A percentile compares a stretch with the other conserved stretches of the same genome.
Conservation (phyloP, 2,888 invertebrate species). For the Lasioglossum calceatum region DNA sequence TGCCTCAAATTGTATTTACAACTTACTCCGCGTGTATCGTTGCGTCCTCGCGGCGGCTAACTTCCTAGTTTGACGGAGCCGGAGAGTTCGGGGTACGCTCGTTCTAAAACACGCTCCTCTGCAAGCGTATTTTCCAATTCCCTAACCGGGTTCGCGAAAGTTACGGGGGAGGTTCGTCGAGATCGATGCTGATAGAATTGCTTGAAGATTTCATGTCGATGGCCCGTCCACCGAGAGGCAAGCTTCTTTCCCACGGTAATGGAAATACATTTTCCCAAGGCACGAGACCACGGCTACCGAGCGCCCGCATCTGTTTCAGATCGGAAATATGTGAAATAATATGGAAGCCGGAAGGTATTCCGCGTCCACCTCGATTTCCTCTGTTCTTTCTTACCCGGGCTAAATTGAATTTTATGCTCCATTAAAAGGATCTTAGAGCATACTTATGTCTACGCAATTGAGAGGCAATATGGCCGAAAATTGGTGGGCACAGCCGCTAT, state of each 20-base stretch:
- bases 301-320: constrained; percentile 10
- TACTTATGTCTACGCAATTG: constrained; percentile 31
- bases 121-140: constrained; percentile 52
- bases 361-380: not conserved
- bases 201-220: constrained; percentile 53
- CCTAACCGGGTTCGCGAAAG: constrained; percentile 43
- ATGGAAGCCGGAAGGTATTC: constrained; percentile 30
- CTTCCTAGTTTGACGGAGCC: not conserved
- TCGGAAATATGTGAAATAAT: constrained; percentile 50
- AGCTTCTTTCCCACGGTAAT: constrained; percentile 36
- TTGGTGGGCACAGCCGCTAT: not conserved
- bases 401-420: constrained; percentile 56
- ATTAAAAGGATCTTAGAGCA: constrained; percentile 44
- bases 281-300: not conserved
- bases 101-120: not conserved
- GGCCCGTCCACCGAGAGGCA: constrained; percentile 28
- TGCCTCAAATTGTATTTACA: constrained; percentile 47
- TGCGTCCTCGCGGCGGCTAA: constrained; percentile 32
- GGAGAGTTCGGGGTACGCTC: constrained; percentile 16
- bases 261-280: constrained; percentile 44
- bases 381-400: constrained; percentile 17
- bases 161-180: constrained; percentile 29
- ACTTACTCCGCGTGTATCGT: constrained; percentile 22
- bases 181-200: constrained; percentile 61
- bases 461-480: constrained; percentile 45